Evolutionary conservation across 2,797 vertebrate genomes (phyloP).

Genomic region (Mycteria americana): DNA sequence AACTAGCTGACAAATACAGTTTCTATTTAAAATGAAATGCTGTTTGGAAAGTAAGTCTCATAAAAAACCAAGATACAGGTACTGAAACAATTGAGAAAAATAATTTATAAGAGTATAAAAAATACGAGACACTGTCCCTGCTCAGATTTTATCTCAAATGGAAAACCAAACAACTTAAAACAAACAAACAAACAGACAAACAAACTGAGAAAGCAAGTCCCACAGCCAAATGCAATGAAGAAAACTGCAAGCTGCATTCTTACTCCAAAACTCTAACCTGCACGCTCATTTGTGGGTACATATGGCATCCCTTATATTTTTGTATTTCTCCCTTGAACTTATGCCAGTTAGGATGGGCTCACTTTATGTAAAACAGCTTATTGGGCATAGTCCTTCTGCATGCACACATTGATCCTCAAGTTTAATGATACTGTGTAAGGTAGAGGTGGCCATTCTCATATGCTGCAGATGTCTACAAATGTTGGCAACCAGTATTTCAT

Average conservation of each 20-base stretch:
- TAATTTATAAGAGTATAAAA: not conserved
- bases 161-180: not conserved
- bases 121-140: not conserved
- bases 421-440: not conserved
- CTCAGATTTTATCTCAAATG: not conserved
- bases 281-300: not conserved
- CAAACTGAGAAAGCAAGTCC: not conserved
- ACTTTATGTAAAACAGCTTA: not conserved
- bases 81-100: not conserved
- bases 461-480: not conserved
- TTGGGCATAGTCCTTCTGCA: not conserved
- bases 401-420: not conserved
- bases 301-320: not conserved
- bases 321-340: not conserved
- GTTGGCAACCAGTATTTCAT: not conserved
- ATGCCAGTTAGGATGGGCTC: not conserved
- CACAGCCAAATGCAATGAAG: not conserved
- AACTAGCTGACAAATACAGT: not conserved
- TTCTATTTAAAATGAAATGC: not conserved
- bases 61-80: not conserved
- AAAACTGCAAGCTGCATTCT: not conserved
- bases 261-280: not conserved
- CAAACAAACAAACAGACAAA: not conserved
- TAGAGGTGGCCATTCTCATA: not conserved
- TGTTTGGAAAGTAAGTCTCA: not conserved